phyloP scores from a whole-genome alignment of 2,113 vertebrate species.

The Amblyopsis rosae region DNA sequence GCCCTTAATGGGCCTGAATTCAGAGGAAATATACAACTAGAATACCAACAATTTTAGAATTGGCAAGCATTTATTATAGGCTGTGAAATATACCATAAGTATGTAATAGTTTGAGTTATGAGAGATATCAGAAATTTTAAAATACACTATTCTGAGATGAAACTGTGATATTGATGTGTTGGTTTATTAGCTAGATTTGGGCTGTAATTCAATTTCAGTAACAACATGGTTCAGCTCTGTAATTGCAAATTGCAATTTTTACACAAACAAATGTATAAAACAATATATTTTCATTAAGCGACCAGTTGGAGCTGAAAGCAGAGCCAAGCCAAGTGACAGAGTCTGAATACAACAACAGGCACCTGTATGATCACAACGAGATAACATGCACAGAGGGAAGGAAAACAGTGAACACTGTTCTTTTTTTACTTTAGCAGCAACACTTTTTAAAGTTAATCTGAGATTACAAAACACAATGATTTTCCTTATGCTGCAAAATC shows the following conservation, averaged over 20 bases:
- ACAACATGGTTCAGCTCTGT: constrained; percentile 22
- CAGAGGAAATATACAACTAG: not conserved
- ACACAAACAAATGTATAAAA: constrained; percentile 3
- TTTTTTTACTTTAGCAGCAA: constrained; percentile 18
- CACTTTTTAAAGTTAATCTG: constrained; percentile 57
- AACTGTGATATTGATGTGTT: no score
- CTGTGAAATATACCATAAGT: no score
- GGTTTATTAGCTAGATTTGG: no score
- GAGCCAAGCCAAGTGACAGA: constrained; percentile 19
- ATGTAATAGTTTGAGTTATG: no score
- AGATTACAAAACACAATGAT: constrained; percentile 51
- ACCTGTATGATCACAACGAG: constrained; percentile 1
- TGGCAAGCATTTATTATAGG: no score
- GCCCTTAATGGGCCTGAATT: constrained; percentile 1
- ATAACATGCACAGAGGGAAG: constrained; percentile 17
- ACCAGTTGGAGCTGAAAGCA: not conserved
- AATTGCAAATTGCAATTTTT: constrained; percentile 28
- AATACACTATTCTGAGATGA: no score
- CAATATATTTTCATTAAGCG: constrained; percentile 43
- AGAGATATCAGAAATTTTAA: no score
- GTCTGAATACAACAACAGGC: not conserved
- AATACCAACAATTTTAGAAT: no score
- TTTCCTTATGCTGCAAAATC: constrained; percentile 29
- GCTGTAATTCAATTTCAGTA: constrained; percentile 8
- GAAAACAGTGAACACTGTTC: constrained; percentile 5